phyloP scores from a whole-genome alignment of 2,888 invertebrate species.

The Perdita meconis region DNA sequence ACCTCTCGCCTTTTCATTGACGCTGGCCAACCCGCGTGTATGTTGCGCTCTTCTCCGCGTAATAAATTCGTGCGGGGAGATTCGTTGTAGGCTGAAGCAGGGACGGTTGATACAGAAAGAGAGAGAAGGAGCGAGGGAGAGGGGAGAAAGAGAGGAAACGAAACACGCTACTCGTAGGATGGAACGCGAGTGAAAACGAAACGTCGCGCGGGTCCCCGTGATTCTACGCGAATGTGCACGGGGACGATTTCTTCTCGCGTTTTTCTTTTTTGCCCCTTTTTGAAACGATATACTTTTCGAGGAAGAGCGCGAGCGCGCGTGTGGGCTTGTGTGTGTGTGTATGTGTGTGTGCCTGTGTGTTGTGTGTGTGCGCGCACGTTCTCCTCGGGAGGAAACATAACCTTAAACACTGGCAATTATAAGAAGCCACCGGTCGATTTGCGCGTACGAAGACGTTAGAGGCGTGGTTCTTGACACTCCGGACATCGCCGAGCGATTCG shows the following conservation, averaged over 20 bases:
- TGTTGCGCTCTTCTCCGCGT: constrained; percentile 46
- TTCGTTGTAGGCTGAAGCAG: neutral
- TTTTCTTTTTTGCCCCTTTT: constrained; percentile 31
- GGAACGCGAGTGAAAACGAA: constrained; percentile 54
- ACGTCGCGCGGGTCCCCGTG: constrained; percentile 47
- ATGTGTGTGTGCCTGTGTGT: too few species aligned
- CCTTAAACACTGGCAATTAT: constrained; percentile 42
- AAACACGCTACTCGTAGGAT: constrained; percentile 30
- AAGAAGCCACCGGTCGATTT: neutral
- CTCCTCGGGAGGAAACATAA: constrained; percentile 39
- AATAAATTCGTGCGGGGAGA: constrained; percentile 54
- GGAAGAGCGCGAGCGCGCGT: too few species aligned
- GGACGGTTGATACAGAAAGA: neutral
- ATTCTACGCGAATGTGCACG: constrained; percentile 53
- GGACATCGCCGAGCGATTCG: constrained; percentile 12
- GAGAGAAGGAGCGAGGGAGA: too few species aligned
- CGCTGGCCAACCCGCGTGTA: constrained; percentile 62
- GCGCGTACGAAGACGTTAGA: neutral
- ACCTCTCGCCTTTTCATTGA: constrained; percentile 66
- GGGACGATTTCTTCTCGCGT: constrained; percentile 29
- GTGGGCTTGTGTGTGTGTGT: too few species aligned
- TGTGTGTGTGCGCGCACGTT: constrained; percentile 9
- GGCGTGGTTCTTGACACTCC: constrained; percentile 41
- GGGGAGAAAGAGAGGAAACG: neutral
- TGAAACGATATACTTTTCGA: constrained; percentile 14